Percentiles rank a stretch among this genome's conserved stretches.
phyloP scores from a whole-genome alignment of 2,113 vertebrate genomes.

The Anthoscopus minutus region DNA sequence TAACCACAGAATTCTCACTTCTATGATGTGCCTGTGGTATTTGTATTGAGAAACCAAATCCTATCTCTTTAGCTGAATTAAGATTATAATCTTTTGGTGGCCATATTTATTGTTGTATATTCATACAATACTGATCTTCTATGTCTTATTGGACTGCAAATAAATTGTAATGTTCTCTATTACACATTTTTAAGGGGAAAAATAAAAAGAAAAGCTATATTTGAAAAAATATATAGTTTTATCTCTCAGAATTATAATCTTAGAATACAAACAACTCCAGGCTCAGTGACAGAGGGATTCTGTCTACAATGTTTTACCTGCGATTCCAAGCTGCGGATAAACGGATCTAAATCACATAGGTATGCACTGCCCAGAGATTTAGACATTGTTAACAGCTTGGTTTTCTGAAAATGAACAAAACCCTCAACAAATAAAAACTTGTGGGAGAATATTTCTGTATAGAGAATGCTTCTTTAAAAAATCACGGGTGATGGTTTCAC shows the following conservation, averaged over 20 bases:
- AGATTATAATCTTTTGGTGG: background rate
- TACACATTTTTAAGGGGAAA: background rate
- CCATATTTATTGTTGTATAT: background rate
- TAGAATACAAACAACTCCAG: background rate
- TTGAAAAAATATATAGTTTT: background rate
- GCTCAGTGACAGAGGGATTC: background rate
- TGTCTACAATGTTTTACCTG: background rate
- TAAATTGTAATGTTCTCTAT: background rate
- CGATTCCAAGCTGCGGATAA: background rate
- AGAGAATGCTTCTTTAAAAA: background rate
- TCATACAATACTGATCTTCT: background rate
- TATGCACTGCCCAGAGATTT: background rate
- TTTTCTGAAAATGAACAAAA: background rate
- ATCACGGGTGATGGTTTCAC: background rate
- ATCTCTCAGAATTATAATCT: background rate
- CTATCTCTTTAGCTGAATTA: background rate
- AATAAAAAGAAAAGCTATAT: background rate
- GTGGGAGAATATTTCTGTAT: background rate
- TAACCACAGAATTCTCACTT: background rate
- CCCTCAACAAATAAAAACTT: background rate
- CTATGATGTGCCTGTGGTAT: background rate
- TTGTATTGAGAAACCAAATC: background rate
- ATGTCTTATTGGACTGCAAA: rapidly evolving
- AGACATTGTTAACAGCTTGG: background rate
- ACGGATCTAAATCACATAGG: background rate